Evolutionary conservation across 2,113 vertebrate genomes (phyloP).

Genomic region (Tringa solitaria): DNA sequence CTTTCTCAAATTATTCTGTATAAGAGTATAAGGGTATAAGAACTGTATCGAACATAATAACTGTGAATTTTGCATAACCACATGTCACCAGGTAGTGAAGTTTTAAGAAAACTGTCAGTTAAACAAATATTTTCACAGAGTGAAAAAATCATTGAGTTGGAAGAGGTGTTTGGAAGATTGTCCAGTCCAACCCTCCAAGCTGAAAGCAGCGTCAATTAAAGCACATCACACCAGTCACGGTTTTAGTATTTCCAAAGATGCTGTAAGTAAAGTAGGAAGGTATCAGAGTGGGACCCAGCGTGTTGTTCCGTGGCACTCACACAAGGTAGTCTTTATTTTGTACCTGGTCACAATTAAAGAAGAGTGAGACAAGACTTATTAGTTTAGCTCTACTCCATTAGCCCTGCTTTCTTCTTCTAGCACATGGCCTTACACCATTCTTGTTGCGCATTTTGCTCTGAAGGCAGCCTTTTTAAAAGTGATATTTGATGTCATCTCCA

Average conservation of each 20-base stretch:
- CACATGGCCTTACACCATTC: background rate
- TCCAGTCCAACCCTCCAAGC: fast-evolving
- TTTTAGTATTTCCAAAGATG: background rate
- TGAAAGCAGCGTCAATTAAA: background rate
- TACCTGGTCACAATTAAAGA: background rate
- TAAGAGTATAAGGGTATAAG: background rate
- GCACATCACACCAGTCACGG: background rate
- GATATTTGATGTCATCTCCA: background rate
- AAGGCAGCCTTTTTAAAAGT: background rate
- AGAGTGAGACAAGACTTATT: background rate
- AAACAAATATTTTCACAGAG: background rate
- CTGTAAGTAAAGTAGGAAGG: background rate
- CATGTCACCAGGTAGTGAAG: fast-evolving
- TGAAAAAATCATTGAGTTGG: background rate
- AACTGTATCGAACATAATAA: background rate
- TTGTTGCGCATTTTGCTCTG: background rate
- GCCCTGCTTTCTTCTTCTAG: background rate
- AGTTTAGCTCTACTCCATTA: background rate
- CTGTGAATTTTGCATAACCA: background rate
- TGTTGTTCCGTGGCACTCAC: background rate
- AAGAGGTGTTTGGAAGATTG: background rate
- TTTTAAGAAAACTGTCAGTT: background rate
- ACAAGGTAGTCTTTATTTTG: background rate
- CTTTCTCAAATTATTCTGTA: background rate
- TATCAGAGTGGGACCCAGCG: background rate